phyloP scores from a whole-genome alignment of 2,113 vertebrate species.

The Lota lota region DNA sequence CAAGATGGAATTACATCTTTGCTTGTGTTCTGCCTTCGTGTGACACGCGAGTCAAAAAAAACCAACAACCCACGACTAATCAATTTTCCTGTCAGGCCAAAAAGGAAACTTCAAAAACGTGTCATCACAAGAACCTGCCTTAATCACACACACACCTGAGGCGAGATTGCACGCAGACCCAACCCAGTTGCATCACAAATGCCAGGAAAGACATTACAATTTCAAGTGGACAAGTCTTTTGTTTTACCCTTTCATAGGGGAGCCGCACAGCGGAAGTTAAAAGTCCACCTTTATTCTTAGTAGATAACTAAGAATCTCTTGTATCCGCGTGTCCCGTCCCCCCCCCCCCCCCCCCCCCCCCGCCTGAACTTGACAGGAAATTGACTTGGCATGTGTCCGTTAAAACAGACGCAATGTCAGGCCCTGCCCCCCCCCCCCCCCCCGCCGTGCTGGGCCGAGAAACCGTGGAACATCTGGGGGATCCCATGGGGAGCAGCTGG shows the following conservation, averaged over 20 bases:
- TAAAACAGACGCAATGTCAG: not conserved
- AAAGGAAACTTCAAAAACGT: not conserved
- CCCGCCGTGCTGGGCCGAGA: constrained; percentile 12
- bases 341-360: no score
- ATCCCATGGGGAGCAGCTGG: constrained; percentile 51
- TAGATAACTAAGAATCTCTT: no score
- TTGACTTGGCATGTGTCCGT: not conserved
- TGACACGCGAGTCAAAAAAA: constrained; percentile 17
- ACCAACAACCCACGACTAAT: constrained; percentile 40
- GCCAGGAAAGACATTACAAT: not conserved
- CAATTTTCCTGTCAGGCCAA: constrained; percentile 28
- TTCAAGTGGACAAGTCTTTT: not conserved
- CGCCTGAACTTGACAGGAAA: not conserved
- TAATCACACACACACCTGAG: constrained; percentile 26
- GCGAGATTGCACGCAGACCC: constrained; percentile 13
- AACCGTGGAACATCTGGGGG: constrained; percentile 71
- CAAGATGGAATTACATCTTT: constrained; percentile 44
- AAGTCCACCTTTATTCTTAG: no score
- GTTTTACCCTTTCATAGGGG: no score
- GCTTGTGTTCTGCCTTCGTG: constrained; percentile 20
- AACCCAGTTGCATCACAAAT: constrained; percentile 26
- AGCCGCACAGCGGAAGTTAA: no score
- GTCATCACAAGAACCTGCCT: constrained; percentile 34
- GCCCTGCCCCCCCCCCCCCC: not conserved
- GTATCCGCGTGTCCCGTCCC: no score